Conservation (phyloP, 2,888 invertebrate species). For the Nemapogon koenigi region DNA sequence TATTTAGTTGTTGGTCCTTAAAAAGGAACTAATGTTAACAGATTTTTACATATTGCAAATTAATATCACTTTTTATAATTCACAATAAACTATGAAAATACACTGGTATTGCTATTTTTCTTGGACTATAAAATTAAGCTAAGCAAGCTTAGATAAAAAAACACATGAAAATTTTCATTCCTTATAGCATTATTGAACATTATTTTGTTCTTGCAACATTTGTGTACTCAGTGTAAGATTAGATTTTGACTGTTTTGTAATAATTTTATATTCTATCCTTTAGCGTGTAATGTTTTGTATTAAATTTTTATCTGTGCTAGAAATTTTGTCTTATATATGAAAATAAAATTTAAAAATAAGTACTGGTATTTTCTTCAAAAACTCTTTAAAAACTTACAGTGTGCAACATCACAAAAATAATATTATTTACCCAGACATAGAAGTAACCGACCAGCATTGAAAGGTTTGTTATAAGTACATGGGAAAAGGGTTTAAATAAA, state of each 20-base stretch:
- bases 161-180: too few relatives aligned
- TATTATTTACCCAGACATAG: constrained; percentile 10
- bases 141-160: too few relatives aligned
- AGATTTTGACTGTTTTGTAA: constrained; percentile 48
- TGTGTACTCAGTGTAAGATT: constrained; percentile 20
- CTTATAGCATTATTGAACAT: background rate
- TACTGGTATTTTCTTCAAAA: background rate
- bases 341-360: constrained; percentile 16
- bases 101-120: too few relatives aligned
- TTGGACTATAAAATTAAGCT: too few relatives aligned
- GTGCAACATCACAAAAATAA: constrained; percentile 14
- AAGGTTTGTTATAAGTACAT: too few relatives aligned
- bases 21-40: too few relatives aligned
- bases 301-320: constrained; percentile 47
- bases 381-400: background rate
- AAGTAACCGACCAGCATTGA: background rate
- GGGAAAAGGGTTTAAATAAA: background rate
- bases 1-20: too few relatives aligned
- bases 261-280: constrained; percentile 42
- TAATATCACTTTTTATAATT: too few relatives aligned
- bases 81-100: too few relatives aligned
- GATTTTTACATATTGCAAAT: too few relatives aligned
- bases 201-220: constrained; percentile 5
- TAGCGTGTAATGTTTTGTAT: constrained; percentile 55
- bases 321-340: constrained; percentile 21